phyloP scores from a whole-genome alignment of 1,140 invertebrate species.

The Adoxophyes honmai region DNA sequence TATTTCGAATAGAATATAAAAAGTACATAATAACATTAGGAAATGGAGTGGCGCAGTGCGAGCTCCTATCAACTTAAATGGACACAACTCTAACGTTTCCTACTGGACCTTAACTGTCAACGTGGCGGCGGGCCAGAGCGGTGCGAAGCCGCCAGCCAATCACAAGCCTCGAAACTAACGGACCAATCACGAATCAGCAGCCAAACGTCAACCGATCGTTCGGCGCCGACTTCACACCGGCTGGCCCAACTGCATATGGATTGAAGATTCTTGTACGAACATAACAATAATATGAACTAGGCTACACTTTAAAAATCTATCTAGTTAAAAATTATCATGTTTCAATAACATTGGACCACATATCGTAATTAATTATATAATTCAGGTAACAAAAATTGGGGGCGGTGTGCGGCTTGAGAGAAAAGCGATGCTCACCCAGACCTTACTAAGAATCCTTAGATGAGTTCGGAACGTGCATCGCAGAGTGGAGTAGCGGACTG shows the following conservation, averaged over 20 bases:
- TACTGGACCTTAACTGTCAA: background rate
- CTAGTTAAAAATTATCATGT: conserved; percentile 72
- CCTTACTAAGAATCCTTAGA: no score
- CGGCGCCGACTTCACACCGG: no score
- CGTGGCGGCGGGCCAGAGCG: background rate
- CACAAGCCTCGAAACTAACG: background rate
- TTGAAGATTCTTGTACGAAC: conserved; percentile 28
- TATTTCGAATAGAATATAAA: conserved; percentile 52
- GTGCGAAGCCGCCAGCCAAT: background rate
- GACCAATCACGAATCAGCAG: conserved; percentile 1
- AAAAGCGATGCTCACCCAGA: no score
- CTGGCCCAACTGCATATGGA: conserved; percentile 46
- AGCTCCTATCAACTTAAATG: background rate
- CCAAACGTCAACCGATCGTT: background rate
- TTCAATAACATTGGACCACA: conserved; percentile 75
- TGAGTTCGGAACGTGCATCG: no score
- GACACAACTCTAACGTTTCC: conserved; percentile 22
- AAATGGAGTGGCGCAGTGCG: conserved; percentile 17
- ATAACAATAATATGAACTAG: conserved; percentile 38
- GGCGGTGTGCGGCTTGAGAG: conserved; percentile 33
- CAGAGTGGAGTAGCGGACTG: no score
- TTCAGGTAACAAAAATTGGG: conserved; percentile 75
- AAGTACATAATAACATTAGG: conserved; percentile 43
- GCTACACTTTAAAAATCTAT: conserved; percentile 63
- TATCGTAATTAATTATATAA: conserved; percentile 74